phyloP scores from a whole-genome alignment of 1,140 invertebrate genomes.

The Pemphigus obesinymphae region DNA sequence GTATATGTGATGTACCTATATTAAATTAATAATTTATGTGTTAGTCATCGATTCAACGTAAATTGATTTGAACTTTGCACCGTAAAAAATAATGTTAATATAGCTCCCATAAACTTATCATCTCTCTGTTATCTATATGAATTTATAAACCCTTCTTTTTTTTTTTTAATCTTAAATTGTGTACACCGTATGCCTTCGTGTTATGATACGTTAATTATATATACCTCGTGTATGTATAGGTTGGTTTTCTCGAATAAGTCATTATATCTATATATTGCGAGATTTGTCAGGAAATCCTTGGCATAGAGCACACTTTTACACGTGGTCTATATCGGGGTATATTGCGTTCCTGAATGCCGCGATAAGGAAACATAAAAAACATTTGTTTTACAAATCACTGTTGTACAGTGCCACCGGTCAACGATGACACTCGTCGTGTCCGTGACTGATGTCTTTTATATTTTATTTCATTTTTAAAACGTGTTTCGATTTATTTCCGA shows the following conservation, averaged over 20 bases:
- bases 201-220: too few relatives aligned
- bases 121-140: too few relatives aligned
- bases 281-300: not conserved
- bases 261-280: not conserved
- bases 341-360: not conserved
- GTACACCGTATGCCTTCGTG: too few relatives aligned
- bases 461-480: not conserved
- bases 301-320: not conserved
- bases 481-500: constrained; percentile 3
- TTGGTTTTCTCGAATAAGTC: not conserved
- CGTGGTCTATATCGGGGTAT: not conserved
- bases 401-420: too few relatives aligned
- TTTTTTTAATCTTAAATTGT: too few relatives aligned
- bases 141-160: too few relatives aligned
- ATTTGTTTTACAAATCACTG: not conserved
- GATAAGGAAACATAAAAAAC: not conserved
- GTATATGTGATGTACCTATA: too few relatives aligned
- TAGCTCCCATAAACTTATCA: too few relatives aligned
- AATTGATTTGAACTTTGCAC: too few relatives aligned
- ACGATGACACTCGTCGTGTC: not conserved
- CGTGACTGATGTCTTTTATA: not conserved
- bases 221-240: not conserved
- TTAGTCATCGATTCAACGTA: too few relatives aligned
- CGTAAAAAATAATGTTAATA: too few relatives aligned
- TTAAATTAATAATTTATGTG: too few relatives aligned